Base-by-base conservation (phyloP, 2,113 vertebrate species). In the Egretta garzetta region DNA sequence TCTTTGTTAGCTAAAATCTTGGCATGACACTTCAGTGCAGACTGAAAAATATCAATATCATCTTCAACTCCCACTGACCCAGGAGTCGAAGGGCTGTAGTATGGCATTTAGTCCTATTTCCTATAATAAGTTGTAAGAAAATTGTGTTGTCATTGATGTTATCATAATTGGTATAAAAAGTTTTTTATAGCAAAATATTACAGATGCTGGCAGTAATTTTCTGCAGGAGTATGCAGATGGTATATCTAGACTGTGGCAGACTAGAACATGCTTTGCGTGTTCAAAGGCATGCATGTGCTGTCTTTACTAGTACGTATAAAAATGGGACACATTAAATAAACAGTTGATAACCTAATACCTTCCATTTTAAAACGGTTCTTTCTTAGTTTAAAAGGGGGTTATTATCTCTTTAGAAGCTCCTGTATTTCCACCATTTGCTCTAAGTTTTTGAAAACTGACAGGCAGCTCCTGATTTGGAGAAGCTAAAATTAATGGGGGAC, bases 1-100 rank as follows among this genome's bases (percentile, higher is more conserved):
- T 75, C 43, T 80, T 94, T 89, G 50, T 89, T 81, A 84, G 68
- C 64, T 89, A 83, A 86, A 86, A 59, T 87, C 68, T 93, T 93
- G 76, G 80, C 56, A 33, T 28, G 43, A n/a, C 28, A 49, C 28
- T 83, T 86, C 67, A 80, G 56, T 39, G 86, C 20, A 95, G 80
- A 43, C 15, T 84, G 43, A 77, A 88, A 79, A 70, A 68, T 26
- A 89, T 45, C 52, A 85, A 80, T 74, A 80, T 74, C 75, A 84
- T 0, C 63, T 86, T 95, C 67, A 94, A 33, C 70, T 87, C 45
- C 66, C 64, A 71, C 37, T 91, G 80, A 89, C 52, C 86, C 47
- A 60, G 64, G 47, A 94, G 39, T 26, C 2, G 1, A 70, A 92
- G 33, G 47, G 45, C 58, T 95, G 60, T 72, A 30, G 49, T 50